Evolutionary conservation across 2,113 vertebrate genomes (phyloP).

Genomic region (Columbina picui): DNA sequence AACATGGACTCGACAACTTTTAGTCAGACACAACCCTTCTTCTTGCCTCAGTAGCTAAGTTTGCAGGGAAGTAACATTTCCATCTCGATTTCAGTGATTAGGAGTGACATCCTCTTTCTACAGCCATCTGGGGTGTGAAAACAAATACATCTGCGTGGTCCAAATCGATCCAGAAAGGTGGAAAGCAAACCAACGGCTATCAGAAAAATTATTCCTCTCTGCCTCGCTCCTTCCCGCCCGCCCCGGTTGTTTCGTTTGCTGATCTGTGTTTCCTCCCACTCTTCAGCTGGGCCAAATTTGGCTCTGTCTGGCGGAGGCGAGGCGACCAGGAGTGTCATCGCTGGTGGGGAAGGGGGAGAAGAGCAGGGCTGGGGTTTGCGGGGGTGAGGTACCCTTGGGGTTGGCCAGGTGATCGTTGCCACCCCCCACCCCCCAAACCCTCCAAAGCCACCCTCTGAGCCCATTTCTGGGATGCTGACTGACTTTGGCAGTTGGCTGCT

Average conservation of each 20-base stretch:
- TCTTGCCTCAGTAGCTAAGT: conserved; percentile 18
- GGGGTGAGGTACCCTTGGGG: background rate
- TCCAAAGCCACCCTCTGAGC: conserved; percentile 1
- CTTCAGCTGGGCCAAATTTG: conserved; percentile 34
- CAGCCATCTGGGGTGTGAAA: conserved; percentile 63
- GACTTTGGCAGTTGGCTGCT: conserved; percentile 71
- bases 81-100: conserved; percentile 37
- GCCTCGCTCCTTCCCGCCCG: rapidly evolving
- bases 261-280: background rate
- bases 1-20: background rate
- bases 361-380: rapidly evolving
- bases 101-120: conserved; percentile 12
- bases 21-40: background rate
- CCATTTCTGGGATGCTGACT: conserved; percentile 70
- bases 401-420: background rate
- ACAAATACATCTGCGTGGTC: background rate
- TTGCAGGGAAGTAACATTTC: conserved; percentile 33
- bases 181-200: conserved; percentile 20
- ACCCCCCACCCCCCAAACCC: background rate
- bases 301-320: background rate
- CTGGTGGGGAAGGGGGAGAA: background rate
- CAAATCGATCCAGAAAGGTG: conserved; percentile 18
- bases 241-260: background rate
- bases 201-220: background rate
- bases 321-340: background rate